phyloP scores from a whole-genome alignment of 1,140 invertebrate genomes.

The Acyrthosiphon pisum region DNA sequence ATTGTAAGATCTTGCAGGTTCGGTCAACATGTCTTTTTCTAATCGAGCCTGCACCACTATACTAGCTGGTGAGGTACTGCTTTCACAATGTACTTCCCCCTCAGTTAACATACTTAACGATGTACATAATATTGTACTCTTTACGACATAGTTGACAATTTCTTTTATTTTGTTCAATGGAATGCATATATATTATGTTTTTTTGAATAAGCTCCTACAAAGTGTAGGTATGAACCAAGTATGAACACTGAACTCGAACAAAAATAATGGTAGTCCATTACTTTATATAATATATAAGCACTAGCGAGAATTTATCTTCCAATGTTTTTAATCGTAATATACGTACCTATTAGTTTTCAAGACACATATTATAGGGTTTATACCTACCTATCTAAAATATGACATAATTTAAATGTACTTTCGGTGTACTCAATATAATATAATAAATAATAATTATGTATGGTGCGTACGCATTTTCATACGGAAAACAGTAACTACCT shows the following conservation, averaged over 20 bases:
- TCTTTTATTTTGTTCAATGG: background rate
- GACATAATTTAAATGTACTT: background rate
- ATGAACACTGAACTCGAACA: too few relatives aligned
- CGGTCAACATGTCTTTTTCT: background rate
- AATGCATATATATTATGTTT: background rate
- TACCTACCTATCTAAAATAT: background rate
- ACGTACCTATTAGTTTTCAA: background rate
- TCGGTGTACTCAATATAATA: background rate
- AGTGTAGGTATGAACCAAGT: too few relatives aligned
- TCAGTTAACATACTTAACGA: background rate
- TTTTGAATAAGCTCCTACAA: too few relatives aligned
- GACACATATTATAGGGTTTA: background rate
- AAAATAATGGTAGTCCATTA: background rate
- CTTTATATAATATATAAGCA: background rate
- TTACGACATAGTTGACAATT: background rate
- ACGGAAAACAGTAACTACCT: too few relatives aligned
- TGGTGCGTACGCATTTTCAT: too few relatives aligned
- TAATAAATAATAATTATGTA: too few relatives aligned
- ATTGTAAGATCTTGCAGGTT: conserved; percentile 5
- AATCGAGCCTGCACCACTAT: background rate
- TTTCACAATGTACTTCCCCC: conserved; percentile 1
- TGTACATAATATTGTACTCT: background rate
- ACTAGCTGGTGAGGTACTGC: background rate
- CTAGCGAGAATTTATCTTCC: background rate
- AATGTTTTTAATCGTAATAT: background rate